Evolutionary conservation across 2,888 invertebrate species (phyloP), one percentile per base, ranked within the genome.

Genomic region (Salpingus planirostris): DNA sequence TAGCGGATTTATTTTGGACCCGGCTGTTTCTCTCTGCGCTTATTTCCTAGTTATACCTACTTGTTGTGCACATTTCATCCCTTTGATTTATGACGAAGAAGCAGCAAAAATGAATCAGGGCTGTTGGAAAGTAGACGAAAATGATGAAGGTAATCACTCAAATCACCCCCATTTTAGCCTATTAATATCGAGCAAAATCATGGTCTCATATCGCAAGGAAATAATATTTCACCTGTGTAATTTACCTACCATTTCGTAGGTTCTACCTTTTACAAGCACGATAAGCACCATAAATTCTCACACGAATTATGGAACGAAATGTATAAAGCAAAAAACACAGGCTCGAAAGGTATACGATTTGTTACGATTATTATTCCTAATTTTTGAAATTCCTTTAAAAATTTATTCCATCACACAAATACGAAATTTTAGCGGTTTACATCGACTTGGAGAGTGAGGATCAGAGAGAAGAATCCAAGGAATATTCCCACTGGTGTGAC

Each of bases 401-500:
- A n/a, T n/a, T n/a, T n/a, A n/a, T n/a, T n/a, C n/a, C n/a, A n/a
- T n/a, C n/a, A n/a, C n/a, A n/a, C n/a, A n/a, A n/a, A n/a, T n/a
- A n/a, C n/a, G n/a, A n/a, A n/a, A n/a, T n/a, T n/a, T n/a, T n/a
- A 36, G 36, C 36, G 1, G 42, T 60, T 28, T 62, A 56, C 40
- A 61, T 61, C 25, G 59, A 60, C 34, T 36, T 59, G 29, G 51
- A 67, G 52, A 49, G 64, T 39, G 47, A 47, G 21, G 57, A 63
- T 6, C 59, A 64, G n/a, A 64, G 65, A 33, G 62, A 64, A 14
- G 57, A 55, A 27, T 42, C 44, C 2, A 61, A 57, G 36, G 52
- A 52, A n/a, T 70, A 69, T 48, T 76, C 77, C 13, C 50, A 62
- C 26, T 87, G 84, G 86, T 69, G 68, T 36, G 62, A 71, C 36